phyloP scores from a whole-genome alignment of 2,888 invertebrate genomes.

The Dryobota labecula region DNA sequence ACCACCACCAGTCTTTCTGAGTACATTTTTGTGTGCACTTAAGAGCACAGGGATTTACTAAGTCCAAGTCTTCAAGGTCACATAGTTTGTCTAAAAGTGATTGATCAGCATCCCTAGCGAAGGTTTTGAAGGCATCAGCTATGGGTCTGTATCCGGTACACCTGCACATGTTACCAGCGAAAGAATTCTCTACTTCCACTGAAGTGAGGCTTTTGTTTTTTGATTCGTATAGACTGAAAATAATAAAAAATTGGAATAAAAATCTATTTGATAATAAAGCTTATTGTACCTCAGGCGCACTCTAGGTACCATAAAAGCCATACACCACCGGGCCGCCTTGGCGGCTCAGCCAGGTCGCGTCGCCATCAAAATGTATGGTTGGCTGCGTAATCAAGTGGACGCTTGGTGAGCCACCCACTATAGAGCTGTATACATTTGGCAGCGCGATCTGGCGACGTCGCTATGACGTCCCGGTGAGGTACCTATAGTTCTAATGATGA shows the following conservation, averaged over 20 bases:
- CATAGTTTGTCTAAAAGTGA: conserved; percentile 85
- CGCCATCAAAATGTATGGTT: too few relatives aligned
- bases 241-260: not conserved
- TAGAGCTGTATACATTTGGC: too few relatives aligned
- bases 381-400: too few relatives aligned
- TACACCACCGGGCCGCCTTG: too few relatives aligned
- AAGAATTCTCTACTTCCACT: conserved; percentile 92
- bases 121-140: conserved; percentile 93
- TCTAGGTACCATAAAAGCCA: not conserved
- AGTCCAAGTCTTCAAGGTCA: conserved; percentile 85
- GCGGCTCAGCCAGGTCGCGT: too few relatives aligned
- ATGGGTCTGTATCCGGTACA: conserved; percentile 95
- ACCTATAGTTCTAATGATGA: too few relatives aligned
- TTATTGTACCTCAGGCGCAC: not conserved
- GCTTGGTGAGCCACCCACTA: too few relatives aligned
- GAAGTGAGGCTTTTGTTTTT: conserved; percentile 85
- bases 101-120: conserved; percentile 90
- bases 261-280: not conserved
- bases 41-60: conserved; percentile 78
- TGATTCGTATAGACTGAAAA: conserved; percentile 73
- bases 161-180: conserved; percentile 94
- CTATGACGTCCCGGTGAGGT: too few relatives aligned
- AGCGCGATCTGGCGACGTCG: too few relatives aligned
- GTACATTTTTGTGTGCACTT: conserved; percentile 75
- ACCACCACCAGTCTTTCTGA: conserved; percentile 72